These are phyloP conservation scores for Catagonus wagneri DNA, from an alignment of 2,113 vertebrate species.

Conservation along the genomic window DNA sequence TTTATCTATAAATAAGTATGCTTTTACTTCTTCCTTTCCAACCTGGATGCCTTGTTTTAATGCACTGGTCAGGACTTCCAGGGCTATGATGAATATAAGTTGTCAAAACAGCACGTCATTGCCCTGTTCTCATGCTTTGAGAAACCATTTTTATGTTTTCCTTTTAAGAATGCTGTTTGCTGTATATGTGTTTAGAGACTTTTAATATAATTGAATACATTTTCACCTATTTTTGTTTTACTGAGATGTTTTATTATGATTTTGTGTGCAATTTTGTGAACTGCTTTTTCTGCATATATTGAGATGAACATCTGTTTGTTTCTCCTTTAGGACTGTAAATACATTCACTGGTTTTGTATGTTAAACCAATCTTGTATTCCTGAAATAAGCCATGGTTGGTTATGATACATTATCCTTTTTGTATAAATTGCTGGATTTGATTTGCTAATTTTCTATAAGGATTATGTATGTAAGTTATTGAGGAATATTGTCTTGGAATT, in stretches of 20 bases:
- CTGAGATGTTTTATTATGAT: not conserved
- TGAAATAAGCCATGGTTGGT: not conserved
- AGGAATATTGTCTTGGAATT: too few relatives aligned
- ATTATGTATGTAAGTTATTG: too few relatives aligned
- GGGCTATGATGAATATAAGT: not conserved
- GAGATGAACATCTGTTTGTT: not conserved
- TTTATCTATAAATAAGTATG: not conserved
- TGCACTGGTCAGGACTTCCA: not conserved
- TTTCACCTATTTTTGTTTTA: not conserved
- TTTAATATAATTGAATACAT: not conserved
- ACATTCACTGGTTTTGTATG: not conserved
- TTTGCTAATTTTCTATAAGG: too few relatives aligned
- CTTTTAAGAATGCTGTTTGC: not conserved
- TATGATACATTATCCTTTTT: not conserved
- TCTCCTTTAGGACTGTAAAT: not conserved
- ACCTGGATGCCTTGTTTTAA: not conserved
- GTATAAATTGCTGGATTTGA: too few relatives aligned
- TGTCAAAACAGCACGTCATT: not conserved
- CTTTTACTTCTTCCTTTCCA: not conserved
- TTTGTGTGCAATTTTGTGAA: not conserved
- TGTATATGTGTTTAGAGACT: not conserved
- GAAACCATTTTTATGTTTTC: too few relatives aligned
- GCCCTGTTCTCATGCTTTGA: not conserved
- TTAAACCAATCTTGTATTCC: not conserved
- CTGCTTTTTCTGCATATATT: not conserved